Base-by-base conservation (phyloP, 1,140 invertebrate genomes). In the Tetragnatha versicolor region DNA sequence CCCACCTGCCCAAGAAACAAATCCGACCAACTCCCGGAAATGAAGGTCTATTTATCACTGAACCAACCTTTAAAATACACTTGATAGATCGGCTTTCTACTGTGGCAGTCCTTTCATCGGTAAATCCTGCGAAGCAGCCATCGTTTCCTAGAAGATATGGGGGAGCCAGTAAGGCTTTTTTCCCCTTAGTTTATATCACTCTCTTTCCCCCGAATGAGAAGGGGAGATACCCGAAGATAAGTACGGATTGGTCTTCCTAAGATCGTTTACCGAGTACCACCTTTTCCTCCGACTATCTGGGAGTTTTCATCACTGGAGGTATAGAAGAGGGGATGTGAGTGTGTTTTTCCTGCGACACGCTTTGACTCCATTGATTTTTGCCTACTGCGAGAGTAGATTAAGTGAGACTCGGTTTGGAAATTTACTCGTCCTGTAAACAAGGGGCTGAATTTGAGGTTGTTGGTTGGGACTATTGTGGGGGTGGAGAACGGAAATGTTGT, bases 191-290 rank as follows among this genome's bases (percentile, higher is more conserved):
- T n/a, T 70, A 70, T 33, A 70, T 60, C 37, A 73, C 53, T 60
- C 22, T 9, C 29, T n/a, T 33, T n/a, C 20, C 22, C 33, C 4
- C 29, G 33, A n/a, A 29, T 68, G 65, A 68, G 47, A 33, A 22
- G 7, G 47, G 45, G 3, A 35, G 6, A 9, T 0, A 49, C 45
- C n/a, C 45, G 33, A 17, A 68, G 63, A 68, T 68, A 68, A 68
- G 63, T 42, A 68, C 27, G 63, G 45, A 17, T 68, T 68, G 63
- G 63, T 49, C 63, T 49, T 68, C 17, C 61, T 49, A 55, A 42
- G 49, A 55, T 55, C 33, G 51, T 70, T 70, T 70, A 51, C 68
- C 68, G 20, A 37, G 29, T 35, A 39, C 10, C 47, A 55, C 68
- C 47, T 55, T 37, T 55, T 33, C 39, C 14, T 10, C 12, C n/a